phyloP scores from a whole-genome alignment of 2,113 vertebrate genomes.

The Haemorhous mexicanus region DNA sequence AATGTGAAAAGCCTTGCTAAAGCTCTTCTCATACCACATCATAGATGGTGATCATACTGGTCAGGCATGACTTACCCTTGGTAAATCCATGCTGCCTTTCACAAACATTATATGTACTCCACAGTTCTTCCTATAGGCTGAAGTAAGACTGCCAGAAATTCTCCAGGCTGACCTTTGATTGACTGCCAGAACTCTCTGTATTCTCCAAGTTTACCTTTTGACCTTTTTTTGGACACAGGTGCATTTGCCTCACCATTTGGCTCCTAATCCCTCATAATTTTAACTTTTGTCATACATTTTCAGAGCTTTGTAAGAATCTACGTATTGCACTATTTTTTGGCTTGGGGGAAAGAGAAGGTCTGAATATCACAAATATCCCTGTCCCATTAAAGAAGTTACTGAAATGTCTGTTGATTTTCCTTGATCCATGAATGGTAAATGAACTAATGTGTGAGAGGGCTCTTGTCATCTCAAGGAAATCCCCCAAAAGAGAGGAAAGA shows the following conservation, averaged over 20 bases:
- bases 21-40: not conserved
- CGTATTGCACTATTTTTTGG: not conserved
- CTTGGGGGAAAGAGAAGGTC: not conserved
- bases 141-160: not conserved
- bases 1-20: not conserved
- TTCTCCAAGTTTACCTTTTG: not conserved
- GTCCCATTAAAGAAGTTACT: not conserved
- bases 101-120: not conserved
- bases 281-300: not conserved
- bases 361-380: not conserved
- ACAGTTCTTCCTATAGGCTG: not conserved
- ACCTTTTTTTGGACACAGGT: not conserved
- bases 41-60: not conserved
- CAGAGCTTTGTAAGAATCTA: not conserved
- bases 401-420: not conserved
- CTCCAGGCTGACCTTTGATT: not conserved
- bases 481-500: not conserved
- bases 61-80: not conserved
- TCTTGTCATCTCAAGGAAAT: not conserved
- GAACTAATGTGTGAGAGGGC: not conserved
- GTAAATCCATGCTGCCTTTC: not conserved
- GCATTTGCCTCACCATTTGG: not conserved
- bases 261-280: not conserved
- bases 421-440: not conserved
- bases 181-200: not conserved